Conservation (phyloP, 2,888 invertebrate species). For the Tachina grossa region DNA sequence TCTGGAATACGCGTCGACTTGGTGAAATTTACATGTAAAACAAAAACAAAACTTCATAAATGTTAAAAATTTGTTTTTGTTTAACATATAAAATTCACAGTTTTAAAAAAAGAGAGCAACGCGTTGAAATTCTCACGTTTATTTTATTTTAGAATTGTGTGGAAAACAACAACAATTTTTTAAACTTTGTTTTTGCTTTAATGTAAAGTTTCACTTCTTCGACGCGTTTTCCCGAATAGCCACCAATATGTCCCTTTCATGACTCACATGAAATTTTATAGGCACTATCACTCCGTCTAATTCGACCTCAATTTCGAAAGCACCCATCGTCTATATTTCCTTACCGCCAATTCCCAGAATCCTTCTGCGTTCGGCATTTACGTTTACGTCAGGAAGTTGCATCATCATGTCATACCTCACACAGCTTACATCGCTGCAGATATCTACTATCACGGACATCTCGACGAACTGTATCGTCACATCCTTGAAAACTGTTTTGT, state of each 20-base stretch:
- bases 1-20: no score
- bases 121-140: no score
- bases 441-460: constrained; percentile 1
- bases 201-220: no score
- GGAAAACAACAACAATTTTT: no score
- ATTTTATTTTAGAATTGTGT: no score
- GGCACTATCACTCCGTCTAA: constrained; percentile 2
- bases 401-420: neutral
- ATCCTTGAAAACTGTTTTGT: constrained; percentile 21
- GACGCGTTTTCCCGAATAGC: no score
- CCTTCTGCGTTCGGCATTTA: neutral
- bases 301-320: neutral
- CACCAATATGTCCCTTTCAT: neutral
- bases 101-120: no score
- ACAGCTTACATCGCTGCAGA: constrained; percentile 27
- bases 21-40: no score
- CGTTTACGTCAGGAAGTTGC: neutral
- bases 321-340: constrained; percentile 11
- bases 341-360: constrained; percentile 15
- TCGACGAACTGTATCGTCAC: neutral
- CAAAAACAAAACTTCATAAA: no score
- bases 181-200: no score
- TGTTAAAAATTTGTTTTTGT: no score
- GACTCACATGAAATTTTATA: constrained; percentile 11
- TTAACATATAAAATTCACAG: no score